These are phyloP conservation scores for Ctenosaura bakeri DNA, from an alignment of 2,797 vertebrate genomes.

Conservation along the genomic window DNA sequence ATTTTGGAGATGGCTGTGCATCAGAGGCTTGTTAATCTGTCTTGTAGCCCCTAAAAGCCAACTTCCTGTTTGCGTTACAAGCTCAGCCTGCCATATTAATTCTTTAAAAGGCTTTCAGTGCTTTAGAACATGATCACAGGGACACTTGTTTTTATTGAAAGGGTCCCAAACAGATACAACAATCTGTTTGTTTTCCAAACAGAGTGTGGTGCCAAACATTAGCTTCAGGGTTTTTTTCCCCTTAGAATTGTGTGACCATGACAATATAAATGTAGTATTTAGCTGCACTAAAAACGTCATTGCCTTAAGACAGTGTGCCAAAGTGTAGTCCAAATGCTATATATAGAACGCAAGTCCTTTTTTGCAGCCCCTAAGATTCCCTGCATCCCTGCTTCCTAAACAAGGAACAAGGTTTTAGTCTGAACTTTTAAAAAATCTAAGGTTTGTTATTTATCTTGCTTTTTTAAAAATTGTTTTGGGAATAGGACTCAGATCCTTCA, in stretches of 20 bases:
- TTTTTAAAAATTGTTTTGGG: no score
- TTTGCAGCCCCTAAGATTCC: no score
- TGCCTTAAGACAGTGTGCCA: neutral
- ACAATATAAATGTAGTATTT: neutral
- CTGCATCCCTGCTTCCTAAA: no score
- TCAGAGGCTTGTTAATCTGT: constrained; percentile 23
- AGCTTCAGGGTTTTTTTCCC: rapidly evolving
- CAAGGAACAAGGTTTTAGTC: no score
- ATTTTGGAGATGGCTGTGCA: neutral
- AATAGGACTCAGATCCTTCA: neutral
- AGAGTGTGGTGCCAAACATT: neutral
- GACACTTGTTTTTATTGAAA: neutral
- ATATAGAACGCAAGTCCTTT: no score
- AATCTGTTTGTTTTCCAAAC: constrained; percentile 13
- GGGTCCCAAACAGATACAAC: neutral
- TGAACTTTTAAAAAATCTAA: no score
- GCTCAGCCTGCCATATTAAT: constrained; percentile 13
- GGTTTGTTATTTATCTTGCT: no score
- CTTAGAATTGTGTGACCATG: neutral
- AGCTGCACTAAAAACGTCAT: neutral
- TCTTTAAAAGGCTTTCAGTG: constrained; percentile 21
- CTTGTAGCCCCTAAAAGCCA: constrained; percentile 13
- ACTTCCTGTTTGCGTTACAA: constrained; percentile 22
- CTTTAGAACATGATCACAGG: neutral
- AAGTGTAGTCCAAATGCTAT: no score